Evolutionary conservation across 2,797 vertebrate species (phyloP), one percentile per base, ranked within the genome.

Genomic region (Babyrousa celebensis): DNA sequence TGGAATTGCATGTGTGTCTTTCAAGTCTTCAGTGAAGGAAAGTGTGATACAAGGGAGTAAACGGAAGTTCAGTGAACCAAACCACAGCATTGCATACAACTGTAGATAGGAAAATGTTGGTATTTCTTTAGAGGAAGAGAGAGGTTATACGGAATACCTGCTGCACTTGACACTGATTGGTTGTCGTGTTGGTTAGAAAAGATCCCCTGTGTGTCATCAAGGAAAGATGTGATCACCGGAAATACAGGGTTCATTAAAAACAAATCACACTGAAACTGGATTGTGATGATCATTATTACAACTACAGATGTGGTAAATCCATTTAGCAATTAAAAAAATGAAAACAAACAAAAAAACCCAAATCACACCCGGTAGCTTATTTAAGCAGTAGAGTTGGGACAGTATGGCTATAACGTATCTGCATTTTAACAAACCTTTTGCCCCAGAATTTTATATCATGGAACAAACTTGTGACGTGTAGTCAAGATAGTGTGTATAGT

Each of bases 61-160:
- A 40, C 29, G 63, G 52, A 68, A 72, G 18, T 62, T 88, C 71
- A 68, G 1, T 54, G 60, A 83, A 6, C 25, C 63, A 67, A 67
- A 52, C 18, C 48, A 83, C 15, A 10, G 1, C n/a, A 36, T 92
- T 74, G 21, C 25, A 40, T 29, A 43, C 3, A 67, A 54, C 20
- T 15, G 2, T 12, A 85, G 83, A 80, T 0, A 58, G 16, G 12
- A 10, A 78, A 70, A 54, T 6, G 3, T 62, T 83, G 11, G 85
- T 65, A 43, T 85, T 85, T 63, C 18, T 78, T 89, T 29, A 91
- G 54, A 84, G 36, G 17, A 92, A 84, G 32, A 94, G 96, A 86
- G 16, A 70, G 4, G 0, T 20, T 62, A 18, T 25, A 79, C 67
- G 18, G 71, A 32, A 56, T 3, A 72, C 4, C 21, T 63, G 20